These are phyloP conservation scores for Noctuana brunneofusca DNA, from an alignment of 2,888 invertebrate genomes.

Conservation along the genomic window DNA sequence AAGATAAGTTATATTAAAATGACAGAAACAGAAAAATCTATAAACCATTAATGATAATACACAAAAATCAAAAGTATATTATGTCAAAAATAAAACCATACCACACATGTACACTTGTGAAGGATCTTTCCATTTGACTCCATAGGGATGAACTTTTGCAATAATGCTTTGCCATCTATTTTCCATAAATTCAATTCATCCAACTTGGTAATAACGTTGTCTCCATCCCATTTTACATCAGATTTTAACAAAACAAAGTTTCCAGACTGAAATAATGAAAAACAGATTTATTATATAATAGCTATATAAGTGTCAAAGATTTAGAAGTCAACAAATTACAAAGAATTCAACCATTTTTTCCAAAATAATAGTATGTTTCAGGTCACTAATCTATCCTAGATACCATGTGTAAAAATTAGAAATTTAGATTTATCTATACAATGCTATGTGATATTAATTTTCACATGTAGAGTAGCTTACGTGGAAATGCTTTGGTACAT, in stretches of 20 bases:
- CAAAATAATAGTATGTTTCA: neutral
- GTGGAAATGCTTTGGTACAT: conserved; percentile 82
- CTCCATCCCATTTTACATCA: conserved; percentile 84
- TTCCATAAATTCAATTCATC: conserved; percentile 86
- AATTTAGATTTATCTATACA: no score
- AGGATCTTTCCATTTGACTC: conserved; percentile 81
- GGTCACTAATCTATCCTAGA: no score
- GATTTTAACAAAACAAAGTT: conserved; percentile 86
- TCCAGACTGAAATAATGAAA: conserved; percentile 74
- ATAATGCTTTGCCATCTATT: conserved; percentile 85
- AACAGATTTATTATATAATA: neutral
- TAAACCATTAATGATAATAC: neutral
- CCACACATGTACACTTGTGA: conserved; percentile 85
- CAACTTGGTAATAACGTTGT: conserved; percentile 77
- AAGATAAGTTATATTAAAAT: conserved; percentile 43
- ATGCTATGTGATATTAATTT: no score
- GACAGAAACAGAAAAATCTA: neutral
- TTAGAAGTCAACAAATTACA: no score
- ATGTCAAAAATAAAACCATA: conserved; percentile 54
- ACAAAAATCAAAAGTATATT: neutral
- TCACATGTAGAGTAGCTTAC: no score
- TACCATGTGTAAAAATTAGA: no score
- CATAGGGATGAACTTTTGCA: conserved; percentile 86
- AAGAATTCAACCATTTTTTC: neutral
- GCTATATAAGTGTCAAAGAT: neutral